Base-by-base conservation (phyloP, 2,113 vertebrate species). In the Cichladusa arquata region DNA sequence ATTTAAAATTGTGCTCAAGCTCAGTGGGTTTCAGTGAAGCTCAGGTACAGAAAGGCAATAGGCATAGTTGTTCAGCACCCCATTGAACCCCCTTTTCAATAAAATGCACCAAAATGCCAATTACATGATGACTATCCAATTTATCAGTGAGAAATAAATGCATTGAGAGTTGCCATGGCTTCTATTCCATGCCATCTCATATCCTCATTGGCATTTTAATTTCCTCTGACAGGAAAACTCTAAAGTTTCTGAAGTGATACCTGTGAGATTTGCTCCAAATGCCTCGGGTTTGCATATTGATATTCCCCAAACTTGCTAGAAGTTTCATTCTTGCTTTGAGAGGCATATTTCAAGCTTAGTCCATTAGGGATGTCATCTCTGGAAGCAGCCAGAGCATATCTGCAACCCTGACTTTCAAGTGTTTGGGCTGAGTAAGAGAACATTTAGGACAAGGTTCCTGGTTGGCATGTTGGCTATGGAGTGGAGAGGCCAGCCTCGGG, bases 381-480 rank as follows among this genome's bases (percentile, higher is more conserved):
- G 61, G 65, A 69, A 33, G 36, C 4, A 61, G 9, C 12, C 1
- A 6, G 45, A 58, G 20, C 44, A 2, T 42, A 26, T n/a, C 48
- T 64, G 31, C 48, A 45, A 29, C 44, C 10, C 34, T 92, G 77
- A 48, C 8, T 45, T 81, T 17, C 16, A 36, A 61, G 33, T 6
- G 2, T 85, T 65, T 85, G 78, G 16, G 23, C 12, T 76, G 38
- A 82, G 9, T 12, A 87, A n/a, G 19, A 84, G 36, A 82, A 50
- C 1, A 5, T 9, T 7, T 19, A 29, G 45, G 40, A 42, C 10
- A 26, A 44, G 19, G 16, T 51, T 82, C 38, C 48, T 60, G 29
- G 14, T 25, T 73, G 71, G 54, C 1, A 0, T 4, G 6, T 62
- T 92, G 62, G 14, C 58, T 1, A 0, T 29, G 54, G 29, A 20